These are phyloP conservation scores for Potorous gilbertii DNA, from an alignment of 2,797 vertebrate genomes.

Conservation along the genomic window DNA sequence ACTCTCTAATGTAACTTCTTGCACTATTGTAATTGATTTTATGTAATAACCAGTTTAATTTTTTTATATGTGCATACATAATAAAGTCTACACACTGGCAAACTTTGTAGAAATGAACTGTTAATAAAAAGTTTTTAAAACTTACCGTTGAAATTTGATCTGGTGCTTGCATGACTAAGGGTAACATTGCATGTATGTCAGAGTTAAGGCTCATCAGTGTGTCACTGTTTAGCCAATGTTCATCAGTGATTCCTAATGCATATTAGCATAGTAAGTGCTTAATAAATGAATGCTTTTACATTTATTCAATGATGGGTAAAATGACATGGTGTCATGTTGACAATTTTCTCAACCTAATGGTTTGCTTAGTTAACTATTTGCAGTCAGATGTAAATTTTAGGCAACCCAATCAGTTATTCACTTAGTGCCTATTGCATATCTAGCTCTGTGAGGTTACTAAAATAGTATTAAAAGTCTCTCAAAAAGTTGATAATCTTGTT, in stretches of 20 bases:
- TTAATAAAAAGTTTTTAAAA: conserved; percentile 81
- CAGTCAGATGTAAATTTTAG: conserved; percentile 25
- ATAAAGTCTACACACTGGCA: conserved; percentile 88
- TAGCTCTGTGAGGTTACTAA: conserved; percentile 42
- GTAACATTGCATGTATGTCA: neutral
- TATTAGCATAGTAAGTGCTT: neutral
- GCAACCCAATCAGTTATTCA: conserved; percentile 13
- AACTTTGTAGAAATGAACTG: conserved; percentile 77
- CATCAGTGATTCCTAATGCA: neutral
- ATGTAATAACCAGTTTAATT: conserved; percentile 82
- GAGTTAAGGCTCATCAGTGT: neutral
- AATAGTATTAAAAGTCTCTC: neutral
- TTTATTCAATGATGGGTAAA: neutral
- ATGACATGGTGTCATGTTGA: neutral
- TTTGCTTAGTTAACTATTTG: conserved; percentile 5
- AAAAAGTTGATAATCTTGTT: neutral
- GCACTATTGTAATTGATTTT: conserved; percentile 81
- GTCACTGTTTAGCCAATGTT: neutral
- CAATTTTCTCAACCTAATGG: neutral
- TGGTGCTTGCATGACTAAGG: neutral
- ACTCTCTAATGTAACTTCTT: conserved; percentile 78
- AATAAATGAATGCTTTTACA: neutral
- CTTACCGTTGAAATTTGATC: conserved; percentile 11
- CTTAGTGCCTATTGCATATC: conserved; percentile 1
- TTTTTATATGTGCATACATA: conserved; percentile 78